Percentiles rank a stretch among this genome's conserved stretches.
phyloP scores from a whole-genome alignment of 2,888 invertebrate species.

The Ceriagrion tenellum region DNA sequence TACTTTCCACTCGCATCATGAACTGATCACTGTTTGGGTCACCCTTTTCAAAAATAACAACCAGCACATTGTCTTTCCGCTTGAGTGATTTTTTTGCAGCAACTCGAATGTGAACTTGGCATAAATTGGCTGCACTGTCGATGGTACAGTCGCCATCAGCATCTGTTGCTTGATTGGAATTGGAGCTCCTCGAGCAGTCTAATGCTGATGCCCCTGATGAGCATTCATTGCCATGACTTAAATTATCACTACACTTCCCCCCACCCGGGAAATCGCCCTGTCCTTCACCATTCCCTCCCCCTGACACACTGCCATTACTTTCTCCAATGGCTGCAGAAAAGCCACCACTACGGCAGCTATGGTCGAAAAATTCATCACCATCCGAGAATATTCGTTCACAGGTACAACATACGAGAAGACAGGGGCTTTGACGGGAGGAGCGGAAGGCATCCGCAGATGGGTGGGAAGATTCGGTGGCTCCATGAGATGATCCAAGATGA shows the following conservation, averaged over 20 bases:
- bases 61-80: constrained; percentile 50
- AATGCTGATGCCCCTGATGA: constrained; percentile 69
- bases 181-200: constrained; percentile 68
- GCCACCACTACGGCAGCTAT: constrained; percentile 82
- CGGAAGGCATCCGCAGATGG: constrained; percentile 85
- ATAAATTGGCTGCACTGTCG: constrained; percentile 24
- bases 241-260: constrained; percentile 64
- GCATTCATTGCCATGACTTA: constrained; percentile 56
- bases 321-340: constrained; percentile 77
- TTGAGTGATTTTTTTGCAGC: constrained; percentile 27
- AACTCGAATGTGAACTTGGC: constrained; percentile 30
- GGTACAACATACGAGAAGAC: constrained; percentile 89
- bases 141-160: neutral
- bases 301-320: constrained; percentile 70
- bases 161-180: constrained; percentile 46
- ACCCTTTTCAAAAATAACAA: constrained; percentile 68
- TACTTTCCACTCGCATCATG: constrained; percentile 52
- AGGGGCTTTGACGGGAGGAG: constrained; percentile 83
- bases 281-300: constrained; percentile 70
- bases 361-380: constrained; percentile 87
- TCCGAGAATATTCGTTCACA: constrained; percentile 90
- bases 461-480: constrained; percentile 86
- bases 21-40: constrained; percentile 63
- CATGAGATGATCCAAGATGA: constrained; percentile 89
- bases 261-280: constrained; percentile 67